Evolutionary conservation across 2,113 vertebrate genomes (phyloP), one percentile per base, ranked within the genome.

Genomic region (Scatophagus argus): DNA sequence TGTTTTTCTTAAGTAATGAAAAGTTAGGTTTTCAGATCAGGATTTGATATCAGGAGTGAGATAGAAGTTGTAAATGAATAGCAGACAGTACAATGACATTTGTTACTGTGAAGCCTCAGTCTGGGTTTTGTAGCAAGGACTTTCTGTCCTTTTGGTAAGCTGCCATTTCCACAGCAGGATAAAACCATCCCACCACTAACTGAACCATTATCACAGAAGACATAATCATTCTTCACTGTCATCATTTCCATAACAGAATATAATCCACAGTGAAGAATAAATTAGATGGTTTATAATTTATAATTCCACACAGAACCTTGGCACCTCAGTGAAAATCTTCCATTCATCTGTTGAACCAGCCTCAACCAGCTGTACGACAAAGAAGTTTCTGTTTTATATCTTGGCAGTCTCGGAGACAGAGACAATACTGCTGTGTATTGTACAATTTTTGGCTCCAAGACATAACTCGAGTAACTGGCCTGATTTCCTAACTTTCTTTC

Each of bases 211-310:
- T 34, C 21, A 56, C 34, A 5, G 4, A 41, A 47, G 51, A 71
- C 31, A 63, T 47, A 47, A 51, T 65, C 16, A 38, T 72, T 75
- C 25, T 47, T 60, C 71, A 73, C 51, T 13, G 21, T 71, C 44
- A 25, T 38, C 65, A 44, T 74, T 77, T 74, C 23, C 62, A 59
- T 56, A 27, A 52, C 9, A n/a, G 58, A 59, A 61, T 69, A 63
- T 76, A 41, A 80, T 70, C 36, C 46, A 38, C 23, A 19, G 23
- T 49, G 62, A 55, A 51, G 17, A 77, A 81, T 68, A 69, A 47
- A 85, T 75, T 51, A 19, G 36, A 58, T 25, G 23, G 29, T 38
- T 36, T 12, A 21, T 49, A 14, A 66, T 69, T 65, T 64, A 19
- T 19, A 19, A 71, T 21, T 55, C n/a, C 32, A 36, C 41, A n/a